phyloP scores from a whole-genome alignment of 1,140 invertebrate species.

The Matsumurasca onukii region DNA sequence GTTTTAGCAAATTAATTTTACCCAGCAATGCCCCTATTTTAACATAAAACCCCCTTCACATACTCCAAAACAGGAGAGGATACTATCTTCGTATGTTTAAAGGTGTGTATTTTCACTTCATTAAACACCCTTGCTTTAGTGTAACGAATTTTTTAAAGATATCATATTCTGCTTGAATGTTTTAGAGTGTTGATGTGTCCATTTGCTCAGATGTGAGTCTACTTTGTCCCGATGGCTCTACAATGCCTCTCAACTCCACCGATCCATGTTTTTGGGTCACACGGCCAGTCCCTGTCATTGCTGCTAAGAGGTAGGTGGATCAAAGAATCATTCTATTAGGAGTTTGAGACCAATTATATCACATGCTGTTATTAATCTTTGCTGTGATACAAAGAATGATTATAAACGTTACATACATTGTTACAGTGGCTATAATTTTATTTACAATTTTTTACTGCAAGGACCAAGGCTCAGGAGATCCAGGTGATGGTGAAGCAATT shows the following conservation, averaged over 20 bases:
- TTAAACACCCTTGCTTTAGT: no score
- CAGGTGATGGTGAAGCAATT: conserved; percentile 3
- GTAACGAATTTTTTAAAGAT: no score
- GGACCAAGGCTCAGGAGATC: conserved; percentile 6
- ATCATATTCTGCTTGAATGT: no score
- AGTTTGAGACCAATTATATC: background rate
- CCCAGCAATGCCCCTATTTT: no score
- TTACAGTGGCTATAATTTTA: background rate
- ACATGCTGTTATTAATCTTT: background rate
- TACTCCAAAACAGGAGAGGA: no score
- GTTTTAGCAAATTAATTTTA: no score
- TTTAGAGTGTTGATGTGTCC: conserved; percentile 9
- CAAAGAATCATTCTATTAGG: conserved; percentile 15
- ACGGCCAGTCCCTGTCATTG: conserved; percentile 70
- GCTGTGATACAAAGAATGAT: background rate
- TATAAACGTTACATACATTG: no score
- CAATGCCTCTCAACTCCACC: conserved; percentile 55
- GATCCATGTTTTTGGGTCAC: conserved; percentile 74
- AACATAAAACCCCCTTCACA: no score
- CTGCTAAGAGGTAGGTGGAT: conserved; percentile 55
- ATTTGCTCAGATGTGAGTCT: conserved; percentile 60
- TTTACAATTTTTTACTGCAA: conserved; percentile 20
- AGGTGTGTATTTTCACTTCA: no score
- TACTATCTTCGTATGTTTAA: no score
- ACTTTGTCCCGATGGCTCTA: conserved; percentile 78